phyloP scores from a whole-genome alignment of 2,113 vertebrate genomes.

The Macrotus californicus region DNA sequence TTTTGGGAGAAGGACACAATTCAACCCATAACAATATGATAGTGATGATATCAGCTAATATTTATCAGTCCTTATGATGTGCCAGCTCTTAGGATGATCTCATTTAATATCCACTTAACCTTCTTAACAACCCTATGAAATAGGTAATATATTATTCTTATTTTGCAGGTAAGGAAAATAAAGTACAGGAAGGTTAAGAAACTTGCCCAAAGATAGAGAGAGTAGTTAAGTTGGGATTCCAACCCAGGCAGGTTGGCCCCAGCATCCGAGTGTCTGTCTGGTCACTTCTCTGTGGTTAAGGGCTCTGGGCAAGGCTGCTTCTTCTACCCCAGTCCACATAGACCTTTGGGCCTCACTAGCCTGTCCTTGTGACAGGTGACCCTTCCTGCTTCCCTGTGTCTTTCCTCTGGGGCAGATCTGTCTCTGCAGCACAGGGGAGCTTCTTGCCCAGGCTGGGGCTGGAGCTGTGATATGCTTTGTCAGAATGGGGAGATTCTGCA shows the following conservation, averaged over 20 bases:
- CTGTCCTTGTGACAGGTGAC: not conserved
- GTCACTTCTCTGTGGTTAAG: not conserved
- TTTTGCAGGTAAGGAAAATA: not conserved
- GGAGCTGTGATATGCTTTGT: not conserved
- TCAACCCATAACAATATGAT: not conserved
- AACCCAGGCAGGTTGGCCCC: not conserved
- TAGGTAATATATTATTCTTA: not conserved
- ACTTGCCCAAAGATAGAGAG: not conserved
- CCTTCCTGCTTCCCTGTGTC: not conserved
- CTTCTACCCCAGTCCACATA: not conserved
- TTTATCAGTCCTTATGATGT: not conserved
- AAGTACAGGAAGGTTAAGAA: not conserved
- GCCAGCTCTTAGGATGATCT: not conserved
- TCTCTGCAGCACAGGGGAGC: not conserved
- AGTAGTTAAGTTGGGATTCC: not conserved
- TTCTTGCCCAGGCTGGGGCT: not conserved
- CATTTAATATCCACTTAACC: not conserved
- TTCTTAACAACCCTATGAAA: not conserved
- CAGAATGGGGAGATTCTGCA: not conserved
- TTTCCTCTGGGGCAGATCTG: not conserved
- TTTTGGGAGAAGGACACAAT: not conserved
- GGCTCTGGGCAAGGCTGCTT: not conserved
- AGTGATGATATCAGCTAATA: not conserved
- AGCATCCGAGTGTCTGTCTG: accelerated
- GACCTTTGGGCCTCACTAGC: not conserved